Percentiles rank a stretch among this genome's conserved stretches.
Conservation (phyloP, 2,113 vertebrate species). For the Chlorodrepanis virens region DNA sequence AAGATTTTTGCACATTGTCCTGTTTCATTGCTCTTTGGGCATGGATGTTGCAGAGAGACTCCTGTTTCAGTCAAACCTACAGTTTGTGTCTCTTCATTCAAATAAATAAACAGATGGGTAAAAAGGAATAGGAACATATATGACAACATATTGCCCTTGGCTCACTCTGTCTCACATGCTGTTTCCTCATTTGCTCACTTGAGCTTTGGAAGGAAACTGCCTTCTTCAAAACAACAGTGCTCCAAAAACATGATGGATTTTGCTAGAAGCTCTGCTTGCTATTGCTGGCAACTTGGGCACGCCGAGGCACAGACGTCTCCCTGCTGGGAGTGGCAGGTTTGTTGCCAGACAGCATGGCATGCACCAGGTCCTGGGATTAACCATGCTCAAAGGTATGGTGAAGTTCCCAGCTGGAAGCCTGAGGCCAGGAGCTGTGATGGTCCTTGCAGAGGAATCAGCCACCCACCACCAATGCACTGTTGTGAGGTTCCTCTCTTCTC, state of each 20-base stretch:
- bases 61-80: not conserved
- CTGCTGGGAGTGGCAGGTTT: not conserved
- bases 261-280: not conserved
- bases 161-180: not conserved
- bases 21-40: not conserved
- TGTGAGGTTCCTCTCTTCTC: not conserved
- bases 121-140: not conserved
- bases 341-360: not conserved
- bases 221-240: not conserved
- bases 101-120: not conserved
- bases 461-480: rapidly evolving
- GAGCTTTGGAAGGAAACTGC: not conserved
- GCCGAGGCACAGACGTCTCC: rapidly evolving
- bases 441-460: not conserved
- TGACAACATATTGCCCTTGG: not conserved
- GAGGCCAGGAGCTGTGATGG: rapidly evolving
- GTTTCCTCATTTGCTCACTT: not conserved
- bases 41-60: not conserved
- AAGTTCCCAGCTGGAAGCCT: not conserved
- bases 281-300: not conserved
- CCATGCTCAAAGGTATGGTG: rapidly evolving
- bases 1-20: not conserved
- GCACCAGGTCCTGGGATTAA: not conserved
- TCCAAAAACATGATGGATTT: not conserved
- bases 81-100: not conserved